A percentile compares a stretch with the other conserved stretches of the same genome.
These are phyloP conservation scores for Coecobrya sp. DNA, from an alignment of 2,888 invertebrate genomes.

Conservation along the genomic window DNA sequence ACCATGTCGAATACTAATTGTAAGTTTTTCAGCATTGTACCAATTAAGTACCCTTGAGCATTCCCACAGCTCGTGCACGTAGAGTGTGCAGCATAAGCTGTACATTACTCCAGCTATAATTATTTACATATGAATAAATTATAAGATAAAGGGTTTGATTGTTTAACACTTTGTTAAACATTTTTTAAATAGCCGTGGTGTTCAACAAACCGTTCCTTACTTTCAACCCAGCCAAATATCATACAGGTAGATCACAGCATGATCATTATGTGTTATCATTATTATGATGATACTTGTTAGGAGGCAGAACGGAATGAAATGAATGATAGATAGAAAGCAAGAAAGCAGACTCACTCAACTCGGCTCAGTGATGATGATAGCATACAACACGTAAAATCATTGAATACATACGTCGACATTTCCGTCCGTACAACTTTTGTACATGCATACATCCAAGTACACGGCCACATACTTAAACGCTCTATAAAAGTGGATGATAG, in stretches of 20 bases:
- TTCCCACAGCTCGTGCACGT: neutral
- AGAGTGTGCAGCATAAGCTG: neutral
- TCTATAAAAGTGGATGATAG: constrained; percentile 33
- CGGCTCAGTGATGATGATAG: neutral
- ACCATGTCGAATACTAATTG: neutral
- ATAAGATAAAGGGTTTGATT: neutral
- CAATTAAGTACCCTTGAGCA: neutral
- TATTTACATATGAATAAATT: neutral
- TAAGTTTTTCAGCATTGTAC: neutral
- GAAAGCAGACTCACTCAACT: constrained; percentile 18
- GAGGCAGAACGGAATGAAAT: constrained; percentile 12
- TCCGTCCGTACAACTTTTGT: constrained; percentile 1
- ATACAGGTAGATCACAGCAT: neutral
- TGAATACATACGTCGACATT: neutral
- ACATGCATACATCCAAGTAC: neutral
- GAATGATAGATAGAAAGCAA: neutral
- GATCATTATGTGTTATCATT: neutral
- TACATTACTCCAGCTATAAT: neutral
- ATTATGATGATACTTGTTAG: constrained; percentile 3
- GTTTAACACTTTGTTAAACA: neutral
- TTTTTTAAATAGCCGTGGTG: neutral
- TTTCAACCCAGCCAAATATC: neutral
- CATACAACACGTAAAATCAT: neutral
- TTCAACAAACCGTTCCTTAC: neutral
- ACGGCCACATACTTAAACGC: constrained; percentile 35